Conservation (phyloP, 2,113 vertebrate species). For the Natator depressus region DNA sequence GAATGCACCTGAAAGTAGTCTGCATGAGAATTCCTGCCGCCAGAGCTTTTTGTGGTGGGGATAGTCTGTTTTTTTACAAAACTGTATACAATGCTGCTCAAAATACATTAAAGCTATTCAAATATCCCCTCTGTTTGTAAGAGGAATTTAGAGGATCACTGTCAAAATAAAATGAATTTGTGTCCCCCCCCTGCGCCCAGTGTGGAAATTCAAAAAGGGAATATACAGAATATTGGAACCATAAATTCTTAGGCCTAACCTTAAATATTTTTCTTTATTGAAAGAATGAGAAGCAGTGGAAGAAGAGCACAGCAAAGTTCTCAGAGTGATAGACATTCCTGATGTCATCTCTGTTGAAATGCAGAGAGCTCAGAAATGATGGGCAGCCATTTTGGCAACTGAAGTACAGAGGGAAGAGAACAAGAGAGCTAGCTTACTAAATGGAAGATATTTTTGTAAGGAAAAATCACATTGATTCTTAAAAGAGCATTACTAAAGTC, state of each 20-base stretch:
- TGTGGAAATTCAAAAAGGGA: not conserved
- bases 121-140: rapidly evolving
- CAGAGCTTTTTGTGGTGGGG: not conserved
- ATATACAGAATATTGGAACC: not conserved
- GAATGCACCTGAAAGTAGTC: not conserved
- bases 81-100: rapidly evolving
- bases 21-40: rapidly evolving
- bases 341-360: not conserved
- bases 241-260: rapidly evolving
- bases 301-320: not conserved
- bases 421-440: not conserved
- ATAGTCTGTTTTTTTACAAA: rapidly evolving
- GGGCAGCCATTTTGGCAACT: not conserved
- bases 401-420: not conserved
- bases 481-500: rapidly evolving
- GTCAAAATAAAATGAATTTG: not conserved
- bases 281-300: rapidly evolving
- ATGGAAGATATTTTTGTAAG: not conserved
- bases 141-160: not conserved
- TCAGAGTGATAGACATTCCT: not conserved
- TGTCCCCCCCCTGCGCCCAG: not conserved
- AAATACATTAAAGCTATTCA: rapidly evolving
- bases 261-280: not conserved
- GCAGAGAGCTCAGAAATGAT: rapidly evolving
- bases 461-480: not conserved